Base-by-base conservation (phyloP, 2,113 vertebrate species). In the Lophura nycthemera region DNA sequence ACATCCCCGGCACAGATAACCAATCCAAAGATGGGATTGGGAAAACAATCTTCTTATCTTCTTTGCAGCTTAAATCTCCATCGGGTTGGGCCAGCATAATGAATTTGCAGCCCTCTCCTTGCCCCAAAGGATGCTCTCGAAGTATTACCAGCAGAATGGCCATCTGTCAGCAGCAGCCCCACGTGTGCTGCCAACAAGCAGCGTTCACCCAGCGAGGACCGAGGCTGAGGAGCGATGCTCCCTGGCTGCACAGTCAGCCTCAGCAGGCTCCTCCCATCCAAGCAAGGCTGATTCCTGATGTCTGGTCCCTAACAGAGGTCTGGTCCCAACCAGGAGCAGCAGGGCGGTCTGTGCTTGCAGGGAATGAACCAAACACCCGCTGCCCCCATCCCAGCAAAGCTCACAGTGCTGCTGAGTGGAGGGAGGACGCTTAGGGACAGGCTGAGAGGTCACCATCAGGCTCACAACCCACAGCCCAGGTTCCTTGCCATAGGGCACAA, bases 11-110 rank as follows among this genome's bases (percentile, higher is more conserved):
- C 36, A 73, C 14, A 36, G 21, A 50, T 13, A 50, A 50, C 48
- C 48, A 24, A 50, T 48, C 48, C 48, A 74, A 74, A 74, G 56
- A 96, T 42, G 78, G 66, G 75, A 75, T 32, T 80, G 59, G 32
- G 50, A 9, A 61, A 84, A 67, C 81, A 79, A 70, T 76, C 96
- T 96, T 76, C 88, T 97, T 78, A 95, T 92, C 61, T 69, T 76
- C 83, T 92, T 86, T 89, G 34, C 57, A 73, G 92, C 72, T 92
- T 90, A 84, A 92, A 82, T 30, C 59, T 52, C 75, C 59, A 57
- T 66, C 83, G 93, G 85, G 15, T 86, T 91, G 87, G 90, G 59
- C 38, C 14, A 20, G 80, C 92, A 93, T 95, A 81, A 72, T 74
- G 88, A 93, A 75, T 96, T 76, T 59, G 57, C 56, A 73, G 45